Conservation (phyloP, 2,797 vertebrate genomes). For the Malacoctenus gilli region DNA sequence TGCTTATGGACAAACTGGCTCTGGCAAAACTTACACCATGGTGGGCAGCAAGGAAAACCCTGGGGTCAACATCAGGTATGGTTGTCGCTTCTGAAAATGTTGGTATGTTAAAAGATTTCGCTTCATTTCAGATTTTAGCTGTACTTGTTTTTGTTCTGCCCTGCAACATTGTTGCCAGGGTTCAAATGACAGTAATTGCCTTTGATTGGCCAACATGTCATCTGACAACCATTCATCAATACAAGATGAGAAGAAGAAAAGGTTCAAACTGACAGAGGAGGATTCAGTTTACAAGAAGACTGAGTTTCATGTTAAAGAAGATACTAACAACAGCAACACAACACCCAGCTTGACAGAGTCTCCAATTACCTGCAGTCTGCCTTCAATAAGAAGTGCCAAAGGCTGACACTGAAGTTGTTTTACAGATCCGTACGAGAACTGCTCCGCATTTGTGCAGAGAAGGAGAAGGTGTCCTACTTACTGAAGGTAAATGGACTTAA, state of each 20-base stretch:
- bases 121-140: too few species aligned
- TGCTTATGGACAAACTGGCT: constrained; percentile 77
- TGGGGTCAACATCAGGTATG: constrained; percentile 75
- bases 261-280: not conserved
- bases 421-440: constrained; percentile 74
- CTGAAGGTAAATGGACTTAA: constrained; percentile 68
- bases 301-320: constrained; percentile 31
- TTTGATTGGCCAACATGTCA: constrained; percentile 26
- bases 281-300: constrained; percentile 37
- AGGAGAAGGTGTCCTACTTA: constrained; percentile 65
- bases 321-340: constrained; percentile 1
- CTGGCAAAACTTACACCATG: constrained; percentile 80
- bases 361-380: constrained; percentile 23
- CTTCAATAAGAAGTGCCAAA: not conserved
- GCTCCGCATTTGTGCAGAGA: constrained; percentile 69
- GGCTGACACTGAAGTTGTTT: not conserved
- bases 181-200: constrained; percentile 20
- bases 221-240: constrained; percentile 41
- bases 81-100: too few species aligned
- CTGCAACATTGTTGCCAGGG: too few species aligned
- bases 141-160: too few species aligned
- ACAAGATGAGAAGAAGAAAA: constrained; percentile 24
- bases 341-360: not conserved
- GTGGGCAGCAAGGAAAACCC: constrained; percentile 73
- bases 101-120: too few species aligned